Evolutionary conservation across 1,140 invertebrate species (phyloP).

Genomic region (Condylostylus longicornis): DNA sequence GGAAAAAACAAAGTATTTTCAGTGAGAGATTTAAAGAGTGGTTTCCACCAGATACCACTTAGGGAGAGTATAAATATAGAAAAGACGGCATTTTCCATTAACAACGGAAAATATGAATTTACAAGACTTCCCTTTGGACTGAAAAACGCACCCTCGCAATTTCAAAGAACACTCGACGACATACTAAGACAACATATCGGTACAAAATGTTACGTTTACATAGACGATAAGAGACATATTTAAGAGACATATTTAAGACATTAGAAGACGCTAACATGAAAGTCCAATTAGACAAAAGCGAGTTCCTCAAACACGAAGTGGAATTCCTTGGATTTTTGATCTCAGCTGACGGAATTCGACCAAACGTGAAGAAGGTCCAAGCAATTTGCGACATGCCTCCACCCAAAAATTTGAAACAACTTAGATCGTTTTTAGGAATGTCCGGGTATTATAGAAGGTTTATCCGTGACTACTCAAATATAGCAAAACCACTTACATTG

Average conservation of each 20-base stretch:
- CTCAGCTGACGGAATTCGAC: conserved; percentile 6
- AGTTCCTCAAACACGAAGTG: conserved; percentile 22
- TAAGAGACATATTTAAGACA: conserved; percentile 28
- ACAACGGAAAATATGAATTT: no score
- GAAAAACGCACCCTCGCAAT: no score
- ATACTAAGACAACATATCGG: no score
- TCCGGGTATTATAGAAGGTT: conserved; percentile 10
- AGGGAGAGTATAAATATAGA: conserved; percentile 17
- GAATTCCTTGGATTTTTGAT: conserved; percentile 7
- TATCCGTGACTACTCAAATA: conserved; percentile 5
- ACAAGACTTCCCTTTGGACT: no score
- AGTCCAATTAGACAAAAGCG: conserved; percentile 32
- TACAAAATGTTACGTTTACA: no score
- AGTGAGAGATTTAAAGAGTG: conserved; percentile 32
- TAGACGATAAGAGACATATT: no score
- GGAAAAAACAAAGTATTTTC: conserved; percentile 27
- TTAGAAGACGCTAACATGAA: conserved; percentile 31
- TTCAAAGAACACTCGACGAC: no score
- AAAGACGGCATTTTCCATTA: conserved; percentile 29
- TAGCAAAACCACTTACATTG: conserved; percentile 5
- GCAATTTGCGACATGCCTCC: conserved; percentile 9
- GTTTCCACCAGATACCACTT: conserved; percentile 34
- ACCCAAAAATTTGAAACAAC: conserved; percentile 6
- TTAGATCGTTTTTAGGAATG: conserved; percentile 6
- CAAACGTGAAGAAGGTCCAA: conserved; percentile 11